These are phyloP conservation scores for Campylomormyrus tamandua DNA, from an alignment of 2,113 vertebrate genomes.

Conservation along the genomic window DNA sequence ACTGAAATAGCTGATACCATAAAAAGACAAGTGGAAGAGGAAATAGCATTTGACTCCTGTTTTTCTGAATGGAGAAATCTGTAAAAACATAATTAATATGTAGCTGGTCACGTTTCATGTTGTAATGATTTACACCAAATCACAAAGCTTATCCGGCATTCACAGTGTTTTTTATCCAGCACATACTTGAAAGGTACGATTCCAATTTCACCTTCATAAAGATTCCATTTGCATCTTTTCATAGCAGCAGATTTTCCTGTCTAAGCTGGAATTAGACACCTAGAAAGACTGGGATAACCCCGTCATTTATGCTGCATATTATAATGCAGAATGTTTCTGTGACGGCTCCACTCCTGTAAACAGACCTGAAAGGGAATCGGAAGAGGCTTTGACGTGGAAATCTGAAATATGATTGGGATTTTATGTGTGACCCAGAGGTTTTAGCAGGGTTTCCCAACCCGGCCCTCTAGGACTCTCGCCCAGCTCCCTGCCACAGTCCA, in stretches of 20 bases:
- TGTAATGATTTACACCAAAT: not conserved
- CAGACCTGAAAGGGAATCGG: not conserved
- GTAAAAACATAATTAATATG: not conserved
- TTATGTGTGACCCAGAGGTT: not conserved
- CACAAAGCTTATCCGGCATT: not conserved
- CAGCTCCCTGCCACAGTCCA: not conserved
- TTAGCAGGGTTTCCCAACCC: not conserved
- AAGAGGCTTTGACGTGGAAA: not conserved
- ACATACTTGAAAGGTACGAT: not conserved
- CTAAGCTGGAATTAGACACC: not conserved
- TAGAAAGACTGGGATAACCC: not conserved
- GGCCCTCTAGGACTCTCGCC: not conserved
- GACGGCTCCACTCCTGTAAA: not conserved
- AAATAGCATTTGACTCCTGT: not conserved
- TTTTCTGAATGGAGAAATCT: not conserved
- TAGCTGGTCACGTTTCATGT: not conserved
- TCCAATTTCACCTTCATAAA: not conserved
- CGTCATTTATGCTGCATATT: not conserved
- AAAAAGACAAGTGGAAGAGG: not conserved
- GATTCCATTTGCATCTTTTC: not conserved
- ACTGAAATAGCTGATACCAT: not conserved
- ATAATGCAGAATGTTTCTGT: not conserved
- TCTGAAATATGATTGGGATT: not conserved
- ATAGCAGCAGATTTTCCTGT: not conserved
- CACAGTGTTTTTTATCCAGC: not conserved